Conservation (phyloP, 2,113 vertebrate genomes). For the Nicator chloris region DNA sequence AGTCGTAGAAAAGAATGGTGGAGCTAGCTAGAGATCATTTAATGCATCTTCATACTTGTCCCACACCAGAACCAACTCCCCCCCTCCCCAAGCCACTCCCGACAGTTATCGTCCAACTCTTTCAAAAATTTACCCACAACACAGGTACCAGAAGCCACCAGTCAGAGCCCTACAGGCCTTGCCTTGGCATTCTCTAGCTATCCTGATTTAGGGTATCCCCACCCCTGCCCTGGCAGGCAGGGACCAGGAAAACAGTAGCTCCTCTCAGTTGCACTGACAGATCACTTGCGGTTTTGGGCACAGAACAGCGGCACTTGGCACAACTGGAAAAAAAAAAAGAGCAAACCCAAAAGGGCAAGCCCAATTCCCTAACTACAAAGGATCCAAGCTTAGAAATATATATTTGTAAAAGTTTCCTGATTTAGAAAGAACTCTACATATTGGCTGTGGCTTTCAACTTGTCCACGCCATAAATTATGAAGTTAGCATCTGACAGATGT, state of each 20-base stretch:
- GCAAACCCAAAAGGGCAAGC: neutral
- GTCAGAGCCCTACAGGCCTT: neutral
- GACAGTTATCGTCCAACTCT: neutral
- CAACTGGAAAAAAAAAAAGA: neutral
- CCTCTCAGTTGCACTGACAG: fast-evolving
- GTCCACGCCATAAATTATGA: neutral
- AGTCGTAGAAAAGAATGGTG: slow-evolving; percentile 20
- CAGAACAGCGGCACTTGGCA: neutral
- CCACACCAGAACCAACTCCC: neutral
- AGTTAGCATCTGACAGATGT: neutral
- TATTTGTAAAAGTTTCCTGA: neutral
- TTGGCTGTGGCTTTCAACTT: neutral
- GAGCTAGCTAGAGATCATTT: neutral
- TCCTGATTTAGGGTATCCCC: neutral
- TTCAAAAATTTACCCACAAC: neutral
- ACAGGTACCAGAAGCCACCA: neutral
- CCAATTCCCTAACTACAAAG: neutral
- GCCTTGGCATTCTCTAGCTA: neutral
- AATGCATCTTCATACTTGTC: neutral
- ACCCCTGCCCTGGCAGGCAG: neutral
- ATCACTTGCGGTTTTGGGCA: neutral
- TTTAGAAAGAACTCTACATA: neutral
- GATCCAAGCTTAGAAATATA: neutral
- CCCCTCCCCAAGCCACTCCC: neutral
- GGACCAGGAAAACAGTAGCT: neutral